Evolutionary conservation across 2,797 vertebrate genomes (phyloP), one percentile per base, ranked within the genome.

Genomic region (Pteronotus mesoamericanus): DNA sequence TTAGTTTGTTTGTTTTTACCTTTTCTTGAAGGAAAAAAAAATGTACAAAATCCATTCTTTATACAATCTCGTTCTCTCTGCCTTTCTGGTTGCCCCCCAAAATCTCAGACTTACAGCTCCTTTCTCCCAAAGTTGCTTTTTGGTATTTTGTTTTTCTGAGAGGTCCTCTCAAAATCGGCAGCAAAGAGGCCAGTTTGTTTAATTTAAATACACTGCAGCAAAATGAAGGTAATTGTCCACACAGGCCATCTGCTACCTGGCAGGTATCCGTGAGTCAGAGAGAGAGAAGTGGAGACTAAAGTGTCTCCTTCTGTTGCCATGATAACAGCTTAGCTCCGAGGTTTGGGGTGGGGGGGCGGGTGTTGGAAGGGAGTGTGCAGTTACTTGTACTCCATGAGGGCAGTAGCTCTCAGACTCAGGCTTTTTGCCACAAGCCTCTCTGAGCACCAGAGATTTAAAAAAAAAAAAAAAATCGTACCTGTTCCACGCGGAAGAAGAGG

Each of bases 181-280:
- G 95, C 91, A 94, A 96, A 94, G 92, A 96, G 80, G 92, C 95
- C 88, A 86, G 64, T 29, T 16, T 68, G 96, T 84, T 93, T 85
- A 44, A 92, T 89, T 96, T 96, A 51, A 85, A 71, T 89, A 44
- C 90, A 94, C 94, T 86, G 97, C 94, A 42, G 96, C 68, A 91
- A 94, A 97, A 71, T 75, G 95, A 82, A 86, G 94, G 87, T 87
- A 96, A 98, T 85, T 42, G 93, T 96, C 97, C 96, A 46, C 82
- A 83, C 0, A 26, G 96, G 97, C 98, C 98, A 99, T 99, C 99
- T 99, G 99, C 98, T 98, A 96, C 97, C 98, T 99, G 98, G 98
- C 98, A 97, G 87, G n/a, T 34, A 48, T 98, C 99, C 99, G 99
- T 91, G 96, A 96, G 96, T 97, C 95, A 82, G 94, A 96, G 97